Percentiles rank a stretch among this genome's conserved stretches.
phyloP scores from a whole-genome alignment of 2,888 invertebrate species.

The Spisula subtruncata region DNA sequence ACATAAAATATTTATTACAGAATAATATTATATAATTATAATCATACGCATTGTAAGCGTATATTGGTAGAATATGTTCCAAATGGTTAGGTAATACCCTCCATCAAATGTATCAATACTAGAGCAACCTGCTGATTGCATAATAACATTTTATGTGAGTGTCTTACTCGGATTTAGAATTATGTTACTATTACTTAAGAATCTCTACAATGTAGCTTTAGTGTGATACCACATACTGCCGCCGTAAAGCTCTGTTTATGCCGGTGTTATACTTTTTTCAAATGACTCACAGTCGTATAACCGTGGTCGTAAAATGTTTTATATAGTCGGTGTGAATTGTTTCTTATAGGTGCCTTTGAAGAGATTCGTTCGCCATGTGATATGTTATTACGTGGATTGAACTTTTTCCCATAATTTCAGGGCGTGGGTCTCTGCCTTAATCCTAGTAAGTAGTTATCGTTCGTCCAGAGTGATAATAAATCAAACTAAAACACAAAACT shows the following conservation, averaged over 20 bases:
- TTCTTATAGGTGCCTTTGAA: neutral
- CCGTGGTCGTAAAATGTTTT: neutral
- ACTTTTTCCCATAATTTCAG: neutral
- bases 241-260: neutral
- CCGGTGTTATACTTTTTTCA: neutral
- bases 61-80: neutral
- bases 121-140: neutral
- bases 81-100: neutral
- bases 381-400: neutral
- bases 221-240: neutral
- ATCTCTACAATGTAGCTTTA: neutral
- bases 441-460: neutral
- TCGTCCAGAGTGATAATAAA: neutral
- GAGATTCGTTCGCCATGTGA: neutral
- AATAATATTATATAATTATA: neutral
- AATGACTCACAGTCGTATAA: neutral
- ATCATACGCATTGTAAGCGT: neutral
- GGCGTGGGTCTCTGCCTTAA: neutral
- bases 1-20: neutral
- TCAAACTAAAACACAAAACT: neutral
- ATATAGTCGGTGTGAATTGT: neutral
- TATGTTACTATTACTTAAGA: neutral
- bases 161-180: neutral
- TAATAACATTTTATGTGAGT: slow-evolving; percentile 2
- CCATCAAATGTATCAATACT: neutral